These are phyloP conservation scores for Castor canadensis DNA, from an alignment of 2,113 vertebrate species.

Conservation along the genomic window DNA sequence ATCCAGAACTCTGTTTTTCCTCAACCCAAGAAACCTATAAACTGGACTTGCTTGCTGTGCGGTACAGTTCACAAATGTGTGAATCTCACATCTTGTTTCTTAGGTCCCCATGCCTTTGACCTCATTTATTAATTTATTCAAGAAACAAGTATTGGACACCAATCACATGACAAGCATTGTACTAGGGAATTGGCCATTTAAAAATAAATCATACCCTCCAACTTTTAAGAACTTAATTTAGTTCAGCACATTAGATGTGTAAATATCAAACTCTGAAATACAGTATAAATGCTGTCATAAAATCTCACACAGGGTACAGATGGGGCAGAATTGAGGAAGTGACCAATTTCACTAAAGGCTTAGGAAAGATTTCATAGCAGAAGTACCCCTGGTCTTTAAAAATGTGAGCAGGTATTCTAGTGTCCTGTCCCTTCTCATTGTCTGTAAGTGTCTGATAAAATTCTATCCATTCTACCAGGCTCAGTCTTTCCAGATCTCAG, in stretches of 20 bases:
- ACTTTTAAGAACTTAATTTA: not conserved
- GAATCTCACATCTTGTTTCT: not conserved
- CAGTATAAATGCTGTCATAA: not conserved
- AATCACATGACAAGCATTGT: not conserved
- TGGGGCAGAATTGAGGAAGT: not conserved
- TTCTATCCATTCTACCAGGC: not conserved
- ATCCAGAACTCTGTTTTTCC: not conserved
- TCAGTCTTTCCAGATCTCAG: not conserved
- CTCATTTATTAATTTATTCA: conserved; percentile 3
- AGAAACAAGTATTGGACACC: not conserved
- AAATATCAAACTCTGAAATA: conserved; percentile 8
- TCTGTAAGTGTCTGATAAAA: not conserved
- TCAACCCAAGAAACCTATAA: not conserved
- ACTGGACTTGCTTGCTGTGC: not conserved
- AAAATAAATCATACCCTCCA: not conserved
- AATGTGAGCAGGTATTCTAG: not conserved
- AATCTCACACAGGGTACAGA: not conserved
- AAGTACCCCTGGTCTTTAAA: not conserved
- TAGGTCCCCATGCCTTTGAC: not conserved
- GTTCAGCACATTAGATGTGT: not conserved
- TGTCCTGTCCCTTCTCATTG: not conserved
- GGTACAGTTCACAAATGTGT: not conserved
- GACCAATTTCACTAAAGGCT: not conserved
- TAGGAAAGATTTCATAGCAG: not conserved
- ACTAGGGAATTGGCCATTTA: not conserved